Conservation (phyloP, 2,888 invertebrate species). For the Zootermopsis nevadensis region DNA sequence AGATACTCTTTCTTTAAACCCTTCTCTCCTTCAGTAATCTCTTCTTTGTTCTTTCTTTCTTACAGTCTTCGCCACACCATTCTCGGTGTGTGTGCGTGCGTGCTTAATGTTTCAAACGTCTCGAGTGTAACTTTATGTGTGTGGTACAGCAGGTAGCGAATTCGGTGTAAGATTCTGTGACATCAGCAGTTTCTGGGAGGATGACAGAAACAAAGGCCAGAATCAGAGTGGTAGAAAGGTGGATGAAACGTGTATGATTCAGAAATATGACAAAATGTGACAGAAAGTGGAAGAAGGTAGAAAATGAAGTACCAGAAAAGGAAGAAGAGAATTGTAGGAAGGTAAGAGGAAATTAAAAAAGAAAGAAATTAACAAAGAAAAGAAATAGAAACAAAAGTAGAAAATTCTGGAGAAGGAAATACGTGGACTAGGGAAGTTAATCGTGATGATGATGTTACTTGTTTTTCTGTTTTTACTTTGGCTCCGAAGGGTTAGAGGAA, state of each 20-base stretch:
- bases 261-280: neutral
- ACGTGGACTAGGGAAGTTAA: too few relatives aligned
- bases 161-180: slow-evolving; percentile 17
- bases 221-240: neutral
- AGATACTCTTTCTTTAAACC: neutral
- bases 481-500: too few relatives aligned
- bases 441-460: too few relatives aligned
- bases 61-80: neutral
- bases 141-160: slow-evolving; percentile 14
- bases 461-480: too few relatives aligned
- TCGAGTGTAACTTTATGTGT: slow-evolving; percentile 11
- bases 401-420: too few relatives aligned
- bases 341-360: too few relatives aligned
- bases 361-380: too few relatives aligned
- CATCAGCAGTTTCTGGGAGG: neutral
- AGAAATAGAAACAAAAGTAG: too few relatives aligned
- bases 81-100: slow-evolving; percentile 2
- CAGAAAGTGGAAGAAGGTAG: neutral
- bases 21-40: neutral
- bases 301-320: neutral
- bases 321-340: neutral
- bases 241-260: neutral
- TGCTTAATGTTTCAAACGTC: neutral
- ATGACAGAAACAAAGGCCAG: neutral
- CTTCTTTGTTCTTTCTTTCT: slow-evolving; percentile 18